A percentile compares a stretch with the other conserved stretches of the same genome.
phyloP scores from a whole-genome alignment of 2,797 vertebrate genomes.

The Mus minutoides region DNA sequence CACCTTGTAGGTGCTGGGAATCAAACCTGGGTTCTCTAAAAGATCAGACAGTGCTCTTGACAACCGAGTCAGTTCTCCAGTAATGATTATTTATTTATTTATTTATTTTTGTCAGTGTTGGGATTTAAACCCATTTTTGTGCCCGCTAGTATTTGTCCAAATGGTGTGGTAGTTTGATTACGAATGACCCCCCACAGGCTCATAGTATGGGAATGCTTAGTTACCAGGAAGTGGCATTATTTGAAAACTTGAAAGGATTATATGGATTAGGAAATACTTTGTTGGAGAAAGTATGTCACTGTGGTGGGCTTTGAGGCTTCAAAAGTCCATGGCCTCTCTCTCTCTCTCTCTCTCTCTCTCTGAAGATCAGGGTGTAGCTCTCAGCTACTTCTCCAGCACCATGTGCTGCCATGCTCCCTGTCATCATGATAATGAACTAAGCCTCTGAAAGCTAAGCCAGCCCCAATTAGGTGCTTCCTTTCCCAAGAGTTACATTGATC shows the following conservation, averaged over 20 bases:
- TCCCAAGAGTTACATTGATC: too few species aligned
- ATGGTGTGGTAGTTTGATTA: background rate
- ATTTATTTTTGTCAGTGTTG: background rate
- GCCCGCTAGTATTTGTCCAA: background rate
- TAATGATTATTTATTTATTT: background rate
- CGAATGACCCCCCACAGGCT: background rate
- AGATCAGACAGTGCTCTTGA: background rate
- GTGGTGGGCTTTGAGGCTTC: background rate
- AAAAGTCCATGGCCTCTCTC: background rate
- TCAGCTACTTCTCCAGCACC: background rate
- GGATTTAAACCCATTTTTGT: background rate
- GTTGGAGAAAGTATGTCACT: background rate
- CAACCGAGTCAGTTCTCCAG: background rate
- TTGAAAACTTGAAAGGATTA: background rate
- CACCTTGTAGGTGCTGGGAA: background rate
- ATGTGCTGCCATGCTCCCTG: background rate
- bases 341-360: fast-evolving
- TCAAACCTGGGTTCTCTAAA: background rate
- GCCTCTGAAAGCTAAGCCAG: background rate
- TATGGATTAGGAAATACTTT: background rate
- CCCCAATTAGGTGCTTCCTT: background rate
- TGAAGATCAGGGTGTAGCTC: background rate
- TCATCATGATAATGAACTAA: background rate
- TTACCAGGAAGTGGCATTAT: background rate
- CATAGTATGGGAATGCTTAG: background rate